phyloP scores from a whole-genome alignment of 1,140 invertebrate species.

The Diorhabda sublineata region DNA sequence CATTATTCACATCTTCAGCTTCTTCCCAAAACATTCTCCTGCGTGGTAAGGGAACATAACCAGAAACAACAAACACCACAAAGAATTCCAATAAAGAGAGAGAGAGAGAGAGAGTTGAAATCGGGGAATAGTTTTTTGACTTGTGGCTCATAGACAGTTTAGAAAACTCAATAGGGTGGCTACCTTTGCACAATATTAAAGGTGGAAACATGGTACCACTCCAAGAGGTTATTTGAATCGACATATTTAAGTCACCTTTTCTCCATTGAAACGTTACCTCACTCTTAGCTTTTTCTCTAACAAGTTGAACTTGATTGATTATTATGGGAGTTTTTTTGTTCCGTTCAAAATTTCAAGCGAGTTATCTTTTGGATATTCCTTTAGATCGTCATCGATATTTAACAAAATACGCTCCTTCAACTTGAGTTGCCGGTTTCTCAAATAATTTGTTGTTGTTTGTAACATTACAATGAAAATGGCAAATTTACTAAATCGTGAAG shows the following conservation, averaged over 20 bases:
- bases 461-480: no score
- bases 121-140: neutral
- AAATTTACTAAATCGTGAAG: no score
- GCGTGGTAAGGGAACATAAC: constrained; percentile 23
- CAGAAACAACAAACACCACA: constrained; percentile 22
- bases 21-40: constrained; percentile 34
- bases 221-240: neutral
- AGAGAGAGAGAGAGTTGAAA: constrained; percentile 7
- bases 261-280: neutral
- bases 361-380: no score
- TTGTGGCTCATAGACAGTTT: neutral
- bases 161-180: neutral
- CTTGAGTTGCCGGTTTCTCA: no score
- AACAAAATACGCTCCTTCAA: no score
- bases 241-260: neutral
- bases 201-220: neutral
- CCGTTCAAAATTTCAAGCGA: no score
- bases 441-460: no score
- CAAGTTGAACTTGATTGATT: neutral
- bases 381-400: no score
- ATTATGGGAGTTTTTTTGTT: neutral
- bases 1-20: constrained; percentile 29
- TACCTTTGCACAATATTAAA: neutral
- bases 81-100: constrained; percentile 29
- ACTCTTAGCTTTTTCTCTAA: neutral